These are phyloP conservation scores for Lipophrys pholis DNA, from an alignment of 2,113 vertebrate species.

Conservation along the genomic window DNA sequence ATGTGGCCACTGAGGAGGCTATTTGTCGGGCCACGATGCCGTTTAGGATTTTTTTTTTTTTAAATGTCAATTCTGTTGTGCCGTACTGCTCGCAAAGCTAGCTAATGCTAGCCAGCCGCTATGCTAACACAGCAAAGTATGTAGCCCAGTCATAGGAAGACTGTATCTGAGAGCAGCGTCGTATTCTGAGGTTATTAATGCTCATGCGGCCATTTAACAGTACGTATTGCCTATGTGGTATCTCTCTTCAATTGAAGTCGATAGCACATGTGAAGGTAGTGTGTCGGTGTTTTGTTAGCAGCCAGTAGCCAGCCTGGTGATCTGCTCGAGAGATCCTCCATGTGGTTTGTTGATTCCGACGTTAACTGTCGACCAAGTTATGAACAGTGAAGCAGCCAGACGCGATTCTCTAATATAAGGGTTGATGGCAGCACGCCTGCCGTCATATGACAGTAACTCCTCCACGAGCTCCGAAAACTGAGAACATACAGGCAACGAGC, in stretches of 20 bases:
- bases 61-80: not conserved
- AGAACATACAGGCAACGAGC: conserved; percentile 89
- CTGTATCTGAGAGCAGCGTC: conserved; percentile 22
- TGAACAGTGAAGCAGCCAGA: conserved; percentile 87
- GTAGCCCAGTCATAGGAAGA: conserved; percentile 17
- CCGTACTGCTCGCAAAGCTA: conserved; percentile 14
- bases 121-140: conserved; percentile 45
- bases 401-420: conserved; percentile 75
- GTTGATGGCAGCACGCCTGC: conserved; percentile 93
- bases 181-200: not conserved
- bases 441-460: conserved; percentile 96
- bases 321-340: not conserved
- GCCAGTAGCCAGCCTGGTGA: not conserved
- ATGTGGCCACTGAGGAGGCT: not conserved
- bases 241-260: not conserved
- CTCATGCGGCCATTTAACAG: not conserved
- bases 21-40: not conserved
- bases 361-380: conserved; percentile 78
- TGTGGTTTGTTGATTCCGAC: conserved; percentile 64
- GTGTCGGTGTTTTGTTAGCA: not conserved
- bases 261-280: not conserved
- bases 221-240: rapidly evolving
- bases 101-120: conserved; percentile 56
- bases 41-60: not conserved
- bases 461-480: conserved; percentile 95